Evolutionary conservation across 2,888 invertebrate genomes (phyloP), one percentile per base, ranked within the genome.

Genomic region (Hypomecis atomaria): DNA sequence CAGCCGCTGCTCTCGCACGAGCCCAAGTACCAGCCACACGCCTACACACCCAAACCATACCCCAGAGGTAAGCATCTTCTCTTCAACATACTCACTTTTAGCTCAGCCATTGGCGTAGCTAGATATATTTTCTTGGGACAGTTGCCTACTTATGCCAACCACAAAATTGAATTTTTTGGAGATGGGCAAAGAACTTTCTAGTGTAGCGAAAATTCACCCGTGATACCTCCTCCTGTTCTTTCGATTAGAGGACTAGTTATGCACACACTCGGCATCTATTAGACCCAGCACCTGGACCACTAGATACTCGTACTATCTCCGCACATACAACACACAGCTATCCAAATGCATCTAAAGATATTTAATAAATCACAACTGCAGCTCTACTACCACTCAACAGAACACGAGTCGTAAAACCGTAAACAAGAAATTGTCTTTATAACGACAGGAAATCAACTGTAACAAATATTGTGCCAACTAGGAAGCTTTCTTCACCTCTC

Each of bases 41-140:
- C 94, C 69, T 95, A 95, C 84, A 94, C 94, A 81, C 96, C 94
- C 82, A 96, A 96, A 89, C 95, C 94, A 78, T 96, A 96, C 85
- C 94, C 95, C 64, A 94, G 96, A 94, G 94, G 96, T 95, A 73
- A 93, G 91, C 71, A 59, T 4, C 10, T n/a, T 10, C 33, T 6
- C 10, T 11, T 9, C 11, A 6, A 53, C 23, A 13, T 9, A 36
- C 11, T 6, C 9, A 34, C 36, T 45, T 9, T 53, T 9, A 48
- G 10, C 4, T 33, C 23, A 9, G 38, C 7, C 6, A 8, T 38
- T 38, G 9, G 9, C 6, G 9, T 8, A 1, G 9, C 38, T 9
- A 6, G 9, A 9, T 0, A 8, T 38, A 3, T 38, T 8, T 38
- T 38, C 1, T 38, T 4, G 38, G 38, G 4, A 38, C 6, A 38